A percentile compares a stretch with the other conserved stretches of the same genome.
These are phyloP conservation scores for Acropora yongei DNA, from an alignment of 64 coral and sea anemone genomes.

Conservation along the genomic window DNA sequence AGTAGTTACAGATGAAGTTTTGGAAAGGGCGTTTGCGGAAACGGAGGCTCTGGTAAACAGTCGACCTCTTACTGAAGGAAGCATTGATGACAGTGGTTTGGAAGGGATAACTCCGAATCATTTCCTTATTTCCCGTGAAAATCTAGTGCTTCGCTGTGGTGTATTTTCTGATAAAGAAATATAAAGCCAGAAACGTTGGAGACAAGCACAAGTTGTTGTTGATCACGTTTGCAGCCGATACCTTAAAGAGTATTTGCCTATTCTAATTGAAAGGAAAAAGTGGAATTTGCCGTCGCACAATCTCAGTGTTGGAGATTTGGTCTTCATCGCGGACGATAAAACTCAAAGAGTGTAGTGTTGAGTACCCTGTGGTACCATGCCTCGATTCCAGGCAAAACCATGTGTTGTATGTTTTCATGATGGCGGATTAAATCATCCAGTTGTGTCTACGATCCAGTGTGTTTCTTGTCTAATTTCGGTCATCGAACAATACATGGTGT, in stretches of 20 bases:
- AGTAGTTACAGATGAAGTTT: slow-evolving; percentile 19
- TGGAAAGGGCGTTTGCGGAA: slow-evolving; percentile 25
- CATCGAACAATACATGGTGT: no score
- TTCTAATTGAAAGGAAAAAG: background rate
- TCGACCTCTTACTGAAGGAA: background rate
- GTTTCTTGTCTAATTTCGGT: no score
- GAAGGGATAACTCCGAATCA: slow-evolving; percentile 36
- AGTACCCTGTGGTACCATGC: no score
- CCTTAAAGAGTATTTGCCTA: background rate
- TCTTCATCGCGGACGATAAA: background rate
- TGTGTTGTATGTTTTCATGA: no score
- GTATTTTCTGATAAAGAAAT: slow-evolving; percentile 31
- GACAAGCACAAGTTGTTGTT: slow-evolving; percentile 9
- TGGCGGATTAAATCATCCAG: no score
- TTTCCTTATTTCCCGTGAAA: slow-evolving; percentile 6
- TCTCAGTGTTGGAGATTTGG: slow-evolving; percentile 20
- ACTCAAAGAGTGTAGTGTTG: no score
- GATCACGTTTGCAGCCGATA: slow-evolving; percentile 8
- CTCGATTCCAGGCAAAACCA: no score
- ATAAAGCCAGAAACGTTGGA: background rate
- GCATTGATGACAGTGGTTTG: background rate
- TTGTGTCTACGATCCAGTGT: no score
- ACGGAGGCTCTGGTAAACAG: slow-evolving; percentile 10
- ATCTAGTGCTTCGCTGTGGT: background rate
- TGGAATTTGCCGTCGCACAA: background rate